Base-by-base conservation (phyloP, 1,140 invertebrate species). In the Pseudomyrmex dendroicus region DNA sequence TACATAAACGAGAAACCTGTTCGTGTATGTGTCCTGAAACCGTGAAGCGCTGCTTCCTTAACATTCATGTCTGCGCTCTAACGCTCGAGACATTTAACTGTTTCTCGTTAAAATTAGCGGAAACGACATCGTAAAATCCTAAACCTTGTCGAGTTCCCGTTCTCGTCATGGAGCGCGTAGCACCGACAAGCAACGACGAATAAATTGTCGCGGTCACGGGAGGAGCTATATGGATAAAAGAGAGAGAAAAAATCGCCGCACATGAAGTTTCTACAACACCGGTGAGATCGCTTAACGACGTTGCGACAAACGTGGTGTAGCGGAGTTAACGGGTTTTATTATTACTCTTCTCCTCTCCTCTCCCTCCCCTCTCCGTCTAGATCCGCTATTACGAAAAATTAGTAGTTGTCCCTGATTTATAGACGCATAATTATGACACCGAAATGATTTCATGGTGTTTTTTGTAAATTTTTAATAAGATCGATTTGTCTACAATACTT, bases 311-410 rank as follows among this genome's bases (percentile, higher is more conserved):
- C 74, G 56, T 35, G 35, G 7, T 35, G n/a, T 52, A 48, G 57
- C 87, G 35, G 76, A 86, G 86, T 89, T 91, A 91, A 91, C 89
- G 88, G 85, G 89, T 88, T 89, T 89, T 82, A 87, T 90, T 84
- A 88, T 89, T 91, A 90, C 86, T 84, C 74, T 48, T 35, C 35
- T 35, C 5, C 35, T 35, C 35, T 35, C 35, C 35, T 7, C 5
- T 0, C 35, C 35, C 35, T 22, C 22, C 1, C 20, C 20, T 20
- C 0, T 22, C 1, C 61, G 82, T 35, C 82, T 70, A 78, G 46
- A 44, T 82, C 57, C 57, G 62, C 82, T 74, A 78, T 74, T 68
- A 73, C 61, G 50, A 82, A 64, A 90, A 89, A 91, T 89, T 91
- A 84, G 82, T 77, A 76, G 73, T 57, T 88, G 74, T 85, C 86